A percentile compares a stretch with the other conserved stretches of the same genome.
These are phyloP conservation scores for Propithecus perrieri DNA, from an alignment of 2,797 vertebrate species.

Conservation along the genomic window DNA sequence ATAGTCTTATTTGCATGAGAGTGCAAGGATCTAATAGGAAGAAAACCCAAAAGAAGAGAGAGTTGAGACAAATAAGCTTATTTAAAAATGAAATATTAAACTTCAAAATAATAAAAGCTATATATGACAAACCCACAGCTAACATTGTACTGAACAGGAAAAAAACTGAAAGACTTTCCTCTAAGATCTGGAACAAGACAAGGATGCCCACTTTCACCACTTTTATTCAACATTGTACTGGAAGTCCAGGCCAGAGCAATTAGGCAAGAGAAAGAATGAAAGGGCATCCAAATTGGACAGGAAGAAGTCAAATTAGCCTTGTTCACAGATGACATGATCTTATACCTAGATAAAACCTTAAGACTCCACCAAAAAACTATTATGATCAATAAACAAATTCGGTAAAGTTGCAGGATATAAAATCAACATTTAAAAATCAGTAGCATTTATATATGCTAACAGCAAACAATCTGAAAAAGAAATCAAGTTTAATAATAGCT, in stretches of 20 bases:
- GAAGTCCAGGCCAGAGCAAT: not conserved
- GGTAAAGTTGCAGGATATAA: not conserved
- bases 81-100: not conserved
- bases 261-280: not conserved
- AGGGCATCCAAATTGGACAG: not conserved
- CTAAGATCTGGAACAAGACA: not conserved
- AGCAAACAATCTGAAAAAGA: not conserved
- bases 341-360: not conserved
- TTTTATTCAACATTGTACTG: not conserved
- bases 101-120: not conserved
- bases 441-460: not conserved
- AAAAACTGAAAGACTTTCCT: not conserved
- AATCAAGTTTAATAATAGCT: not conserved
- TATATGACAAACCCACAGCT: not conserved
- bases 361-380: too few relatives aligned
- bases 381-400: not conserved
- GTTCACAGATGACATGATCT: not conserved
- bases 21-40: not conserved
- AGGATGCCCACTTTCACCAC: not conserved
- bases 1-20: not conserved
- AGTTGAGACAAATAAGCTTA: not conserved
- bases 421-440: not conserved
- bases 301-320: not conserved
- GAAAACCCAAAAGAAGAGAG: not conserved
- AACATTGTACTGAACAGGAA: not conserved